Evolutionary conservation across 2,888 invertebrate genomes (phyloP).

Genomic region (Drosophila barbarae): DNA sequence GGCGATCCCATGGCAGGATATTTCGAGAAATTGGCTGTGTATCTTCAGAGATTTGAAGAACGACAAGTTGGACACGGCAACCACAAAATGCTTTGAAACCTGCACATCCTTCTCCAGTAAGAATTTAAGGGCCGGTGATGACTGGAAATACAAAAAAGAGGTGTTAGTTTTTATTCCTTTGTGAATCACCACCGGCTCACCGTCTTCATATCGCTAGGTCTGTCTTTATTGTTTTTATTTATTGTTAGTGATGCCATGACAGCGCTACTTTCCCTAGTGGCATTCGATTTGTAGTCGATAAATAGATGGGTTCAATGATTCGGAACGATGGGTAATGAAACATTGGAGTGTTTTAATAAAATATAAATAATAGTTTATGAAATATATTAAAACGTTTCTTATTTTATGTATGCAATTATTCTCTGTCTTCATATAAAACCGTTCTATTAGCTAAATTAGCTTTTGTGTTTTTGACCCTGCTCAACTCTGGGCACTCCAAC

Average conservation of each 20-base stretch:
- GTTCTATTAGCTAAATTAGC: background rate
- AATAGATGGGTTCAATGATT: background rate
- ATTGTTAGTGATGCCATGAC: constrained; percentile 11
- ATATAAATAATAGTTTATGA: too few relatives aligned
- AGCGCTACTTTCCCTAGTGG: constrained; percentile 1
- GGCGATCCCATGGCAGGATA: constrained; percentile 92
- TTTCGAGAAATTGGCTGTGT: constrained; percentile 80
- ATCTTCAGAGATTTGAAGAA: constrained; percentile 72
- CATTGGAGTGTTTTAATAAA: background rate
- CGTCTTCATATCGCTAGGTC: constrained; percentile 20
- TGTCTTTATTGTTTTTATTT: constrained; percentile 22
- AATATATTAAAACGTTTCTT: too few relatives aligned
- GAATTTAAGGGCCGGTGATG: constrained; percentile 18
- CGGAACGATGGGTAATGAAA: constrained; percentile 2
- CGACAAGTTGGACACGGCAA: constrained; percentile 67
- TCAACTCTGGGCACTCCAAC: constrained; percentile 18
- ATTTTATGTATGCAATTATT: too few relatives aligned
- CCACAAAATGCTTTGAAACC: constrained; percentile 72
- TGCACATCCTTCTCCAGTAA: constrained; percentile 73
- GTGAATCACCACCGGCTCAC: constrained; percentile 23
- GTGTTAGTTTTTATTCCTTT: background rate
- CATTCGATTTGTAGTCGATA: constrained; percentile 17
- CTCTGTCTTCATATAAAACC: background rate
- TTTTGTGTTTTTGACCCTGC: background rate
- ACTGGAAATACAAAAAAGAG: constrained; percentile 8